These are phyloP conservation scores for Euwallacea similis DNA, from an alignment of 1,140 invertebrate species.

Conservation along the genomic window DNA sequence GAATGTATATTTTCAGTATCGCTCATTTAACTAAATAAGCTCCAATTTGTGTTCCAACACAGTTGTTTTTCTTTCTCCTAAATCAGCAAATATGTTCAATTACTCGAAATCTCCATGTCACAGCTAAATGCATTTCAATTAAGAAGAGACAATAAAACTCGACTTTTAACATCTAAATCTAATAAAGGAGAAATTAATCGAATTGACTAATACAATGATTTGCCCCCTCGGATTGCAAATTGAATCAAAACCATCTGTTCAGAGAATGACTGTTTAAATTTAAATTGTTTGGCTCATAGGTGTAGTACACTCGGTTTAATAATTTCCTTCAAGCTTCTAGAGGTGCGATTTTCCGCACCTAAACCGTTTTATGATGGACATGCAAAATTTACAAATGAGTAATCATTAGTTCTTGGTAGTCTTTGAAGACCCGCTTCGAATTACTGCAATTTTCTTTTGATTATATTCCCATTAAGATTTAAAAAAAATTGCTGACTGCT, in stretches of 20 bases:
- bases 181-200: constrained; percentile 19
- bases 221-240: constrained; percentile 11
- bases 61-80: too few relatives aligned
- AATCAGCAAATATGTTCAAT: too few relatives aligned
- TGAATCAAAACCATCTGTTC: constrained; percentile 13
- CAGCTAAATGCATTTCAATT: constrained; percentile 5
- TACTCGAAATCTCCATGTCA: too few relatives aligned
- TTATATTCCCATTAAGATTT: too few relatives aligned
- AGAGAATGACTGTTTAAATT: constrained; percentile 14
- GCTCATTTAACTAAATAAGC: too few relatives aligned
- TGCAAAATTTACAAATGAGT: too few relatives aligned
- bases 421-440: too few relatives aligned
- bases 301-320: not conserved
- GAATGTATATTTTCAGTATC: too few relatives aligned
- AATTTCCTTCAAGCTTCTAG: not conserved
- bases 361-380: too few relatives aligned
- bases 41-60: too few relatives aligned
- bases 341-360: too few relatives aligned
- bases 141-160: constrained; percentile 5
- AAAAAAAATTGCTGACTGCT: not conserved
- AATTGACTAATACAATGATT: constrained; percentile 1
- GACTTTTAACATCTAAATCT: constrained; percentile 23
- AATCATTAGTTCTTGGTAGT: not conserved
- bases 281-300: constrained; percentile 5
- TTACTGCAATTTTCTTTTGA: too few relatives aligned